Percentiles rank a stretch among this genome's conserved stretches.
phyloP scores from a whole-genome alignment of 2,888 invertebrate genomes.

The Octodonta nipae region DNA sequence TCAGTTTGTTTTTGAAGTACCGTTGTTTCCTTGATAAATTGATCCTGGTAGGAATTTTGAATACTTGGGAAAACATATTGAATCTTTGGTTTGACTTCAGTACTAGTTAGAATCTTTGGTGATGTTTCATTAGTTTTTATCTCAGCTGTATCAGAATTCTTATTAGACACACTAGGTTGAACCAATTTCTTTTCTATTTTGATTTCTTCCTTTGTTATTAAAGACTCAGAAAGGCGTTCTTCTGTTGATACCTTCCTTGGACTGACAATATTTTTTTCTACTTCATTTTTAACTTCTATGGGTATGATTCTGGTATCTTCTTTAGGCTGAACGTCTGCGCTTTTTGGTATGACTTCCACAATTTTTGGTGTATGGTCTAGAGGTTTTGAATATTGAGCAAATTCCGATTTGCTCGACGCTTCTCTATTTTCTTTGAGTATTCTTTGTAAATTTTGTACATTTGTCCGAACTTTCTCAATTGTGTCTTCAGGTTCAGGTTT shows the following conservation, averaged over 20 bases:
- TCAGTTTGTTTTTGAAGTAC: neutral
- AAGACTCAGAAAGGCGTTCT: too few species aligned
- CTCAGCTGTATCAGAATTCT: neutral
- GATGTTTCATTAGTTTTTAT: neutral
- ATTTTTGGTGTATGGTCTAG: conserved; percentile 21
- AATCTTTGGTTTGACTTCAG: conserved; percentile 11
- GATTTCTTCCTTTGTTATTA: neutral
- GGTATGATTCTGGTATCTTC: conserved; percentile 8
- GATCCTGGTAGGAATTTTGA: conserved; percentile 11
- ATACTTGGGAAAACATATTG: conserved; percentile 12
- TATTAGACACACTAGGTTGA: too few species aligned
- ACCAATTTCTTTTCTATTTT: neutral
- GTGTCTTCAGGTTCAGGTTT: too few species aligned
- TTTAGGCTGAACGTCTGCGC: conserved; percentile 12
- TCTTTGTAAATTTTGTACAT: conserved; percentile 9
- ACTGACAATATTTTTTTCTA: conserved; percentile 5
- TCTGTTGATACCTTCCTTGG: neutral
- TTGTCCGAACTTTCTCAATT: conserved; percentile 8
- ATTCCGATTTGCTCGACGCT: too few species aligned
- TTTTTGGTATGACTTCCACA: conserved; percentile 25
- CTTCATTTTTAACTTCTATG: conserved; percentile 8
- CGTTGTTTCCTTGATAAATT: conserved; percentile 3
- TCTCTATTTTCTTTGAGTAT: conserved; percentile 5
- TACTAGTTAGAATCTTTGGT: conserved; percentile 2
- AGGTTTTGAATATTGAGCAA: neutral